Base-by-base conservation (phyloP, 2,113 vertebrate species). In the Recurvirostra avosetta region DNA sequence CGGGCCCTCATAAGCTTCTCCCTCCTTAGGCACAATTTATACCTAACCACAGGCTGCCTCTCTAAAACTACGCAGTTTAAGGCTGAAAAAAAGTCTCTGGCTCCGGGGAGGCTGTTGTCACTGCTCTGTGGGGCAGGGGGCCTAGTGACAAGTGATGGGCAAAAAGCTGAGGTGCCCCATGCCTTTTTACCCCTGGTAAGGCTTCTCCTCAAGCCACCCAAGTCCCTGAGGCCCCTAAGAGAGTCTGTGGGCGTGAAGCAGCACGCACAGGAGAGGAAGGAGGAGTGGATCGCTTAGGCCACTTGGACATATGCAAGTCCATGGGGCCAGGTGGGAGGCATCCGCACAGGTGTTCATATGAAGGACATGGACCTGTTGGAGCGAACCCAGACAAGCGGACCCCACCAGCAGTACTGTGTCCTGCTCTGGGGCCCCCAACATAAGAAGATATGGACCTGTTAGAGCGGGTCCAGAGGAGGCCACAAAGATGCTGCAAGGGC, bases 31-130 rank as follows among this genome's bases (percentile, higher is more conserved):
- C 63, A 62, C 34, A 50, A n/a, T 9, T 50, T n/a, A 17, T 3
- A 15, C 32, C 41, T 15, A 45, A 62, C 19, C 20, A 22, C 11
- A 13, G n/a, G 17, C 5, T 18, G 8, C 9, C 41, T 9, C 36
- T 53, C 25, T 49, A 27, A 25, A 43, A 20, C 23, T 30, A 53
- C 0, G 0, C 3, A 12, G 27, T 38, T 71, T 41, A 38, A 65
- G 32, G 43, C 12, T 32, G 15, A n/a, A 49, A 32, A 56, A 36
- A 34, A 5, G 12, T 11, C 9, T 65, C 59, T 12, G 0, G 38
- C 21, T 19, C 3, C 0, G 0, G 27, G 4, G 11, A 40, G 23
- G 23, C 5, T 43, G 27, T 3, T 2, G 5, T 32, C 67, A 40
- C 19, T 15, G n/a, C 8, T 56, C 6, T 9, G 11, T 7, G 11